A percentile compares a stretch with the other conserved stretches of the same genome.
Evolutionary conservation across 2,113 vertebrate species (phyloP).

Genomic region (Saccopteryx bilineata): DNA sequence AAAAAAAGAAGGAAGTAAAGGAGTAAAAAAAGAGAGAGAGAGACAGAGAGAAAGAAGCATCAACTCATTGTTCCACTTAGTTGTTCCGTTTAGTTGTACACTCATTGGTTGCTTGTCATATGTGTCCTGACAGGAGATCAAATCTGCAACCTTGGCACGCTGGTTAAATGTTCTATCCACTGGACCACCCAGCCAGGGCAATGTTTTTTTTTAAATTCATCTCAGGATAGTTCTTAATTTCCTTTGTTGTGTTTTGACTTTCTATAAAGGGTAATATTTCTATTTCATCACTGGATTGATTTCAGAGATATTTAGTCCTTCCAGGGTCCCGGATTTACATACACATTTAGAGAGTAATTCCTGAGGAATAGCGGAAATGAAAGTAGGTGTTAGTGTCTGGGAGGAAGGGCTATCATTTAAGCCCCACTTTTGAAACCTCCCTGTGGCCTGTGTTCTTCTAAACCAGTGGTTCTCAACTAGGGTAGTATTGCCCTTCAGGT

Average conservation of each 20-base stretch:
- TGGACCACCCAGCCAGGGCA: too few species aligned
- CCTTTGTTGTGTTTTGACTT: neutral
- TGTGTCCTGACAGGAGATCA: too few species aligned
- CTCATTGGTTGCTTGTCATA: too few species aligned
- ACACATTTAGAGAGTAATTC: neutral
- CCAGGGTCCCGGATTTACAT: neutral
- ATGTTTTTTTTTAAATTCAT: conserved; percentile 29
- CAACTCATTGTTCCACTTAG: too few species aligned
- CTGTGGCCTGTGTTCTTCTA: conserved; percentile 23
- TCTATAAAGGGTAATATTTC: neutral
- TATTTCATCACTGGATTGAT: neutral
- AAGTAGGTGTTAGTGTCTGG: neutral
- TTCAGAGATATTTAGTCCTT: neutral
- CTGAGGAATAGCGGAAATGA: conserved; percentile 54
- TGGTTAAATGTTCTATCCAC: too few species aligned
- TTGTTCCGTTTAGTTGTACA: too few species aligned
- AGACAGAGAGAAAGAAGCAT: too few species aligned
- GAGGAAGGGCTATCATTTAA: neutral
- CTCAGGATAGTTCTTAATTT: conserved; percentile 29
- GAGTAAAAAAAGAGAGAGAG: too few species aligned
- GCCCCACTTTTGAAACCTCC: conserved; percentile 1
- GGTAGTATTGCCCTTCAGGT: neutral
- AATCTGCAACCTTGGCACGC: too few species aligned
- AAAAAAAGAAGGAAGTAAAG: too few species aligned
- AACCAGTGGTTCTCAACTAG: neutral